Evolutionary conservation across 1,140 invertebrate species (phyloP).

Genomic region (Cataglyphis hispanica): DNA sequence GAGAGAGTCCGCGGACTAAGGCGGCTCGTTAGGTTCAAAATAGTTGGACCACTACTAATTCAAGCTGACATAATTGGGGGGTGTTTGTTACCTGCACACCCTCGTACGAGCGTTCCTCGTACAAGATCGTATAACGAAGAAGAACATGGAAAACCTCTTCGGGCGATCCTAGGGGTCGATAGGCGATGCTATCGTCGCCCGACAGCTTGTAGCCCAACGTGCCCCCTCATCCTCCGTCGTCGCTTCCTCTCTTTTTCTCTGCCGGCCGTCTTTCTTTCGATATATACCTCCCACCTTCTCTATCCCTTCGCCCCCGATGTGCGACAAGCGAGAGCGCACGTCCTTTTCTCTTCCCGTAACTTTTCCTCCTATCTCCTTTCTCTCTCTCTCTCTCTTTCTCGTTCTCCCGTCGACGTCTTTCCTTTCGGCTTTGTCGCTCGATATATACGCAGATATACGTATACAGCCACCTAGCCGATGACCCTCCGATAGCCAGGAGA

Average conservation of each 20-base stretch:
- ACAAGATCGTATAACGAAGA: constrained; percentile 86
- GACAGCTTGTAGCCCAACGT: constrained; percentile 83
- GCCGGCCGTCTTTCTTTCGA: constrained; percentile 60
- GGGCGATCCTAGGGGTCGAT: constrained; percentile 83
- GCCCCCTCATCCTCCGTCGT: constrained; percentile 69
- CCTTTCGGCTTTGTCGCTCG: constrained; percentile 43
- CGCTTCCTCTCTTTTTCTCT: constrained; percentile 58
- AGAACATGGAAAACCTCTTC: constrained; percentile 86
- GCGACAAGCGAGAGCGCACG: constrained; percentile 1
- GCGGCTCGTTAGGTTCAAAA: constrained; percentile 82
- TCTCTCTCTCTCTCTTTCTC: constrained; percentile 2
- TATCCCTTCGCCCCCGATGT: constrained; percentile 42
- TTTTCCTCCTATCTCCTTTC: constrained; percentile 55
- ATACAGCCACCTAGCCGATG: constrained; percentile 77
- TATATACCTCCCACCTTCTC: constrained; percentile 48
- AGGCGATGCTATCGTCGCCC: constrained; percentile 84
- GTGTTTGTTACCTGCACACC: constrained; percentile 85
- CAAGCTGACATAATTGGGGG: constrained; percentile 85
- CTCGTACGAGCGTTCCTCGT: constrained; percentile 79
- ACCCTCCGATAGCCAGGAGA: constrained; percentile 80
- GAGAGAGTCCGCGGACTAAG: constrained; percentile 63
- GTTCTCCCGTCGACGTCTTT: constrained; percentile 14
- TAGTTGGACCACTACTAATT: constrained; percentile 85
- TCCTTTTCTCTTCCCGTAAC: constrained; percentile 52
- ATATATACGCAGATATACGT: constrained; percentile 64